Base-by-base conservation (phyloP, 1,140 invertebrate species). In the Dermatophagoides farinae region DNA sequence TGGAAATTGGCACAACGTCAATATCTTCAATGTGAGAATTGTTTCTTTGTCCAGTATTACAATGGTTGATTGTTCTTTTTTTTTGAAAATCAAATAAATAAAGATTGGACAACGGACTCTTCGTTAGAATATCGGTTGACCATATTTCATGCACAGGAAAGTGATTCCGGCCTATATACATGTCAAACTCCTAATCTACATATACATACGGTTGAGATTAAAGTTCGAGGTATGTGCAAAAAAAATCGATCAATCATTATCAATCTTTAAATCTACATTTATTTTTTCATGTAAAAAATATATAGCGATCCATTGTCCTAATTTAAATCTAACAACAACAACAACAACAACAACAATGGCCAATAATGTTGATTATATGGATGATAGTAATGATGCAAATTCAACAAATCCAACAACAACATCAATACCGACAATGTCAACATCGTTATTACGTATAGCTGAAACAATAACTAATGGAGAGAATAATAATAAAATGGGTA, bases 151-250 rank as follows among this genome's bases (percentile, higher is more conserved):
- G 85, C 85, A 0, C 77, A 77, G 43, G 78, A 79, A 67, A 83
- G 86, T 55, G 86, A 89, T 71, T 82, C 83, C 1, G 86, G 86
- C 4, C 71, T 78, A 0, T 88, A 84, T 68, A 82, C 83, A 1
- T 89, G 86, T 68, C 77, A 82, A 54, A 87, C 85, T 0, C 86
- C 86, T 0, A 82, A 82, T 0, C 71, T 84, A 41, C 84, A 87
- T 65, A 78, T 77, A 20, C 85, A 89, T 69, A 77, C 82, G 49
- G 79, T 89, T 6, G 81, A 84, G 66, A 82, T 89, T 51, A 75
- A 82, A 61, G 84, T 88, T 12, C 76, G 81, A 79, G 79, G 82
- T 83, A 70, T 62, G 66, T 58, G 39, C 25, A 55, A 64, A 49
- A n/a, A 16, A 0, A 44, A 52, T n/a, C 18, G 47, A 20, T 61